Evolutionary conservation across 2,888 invertebrate genomes (phyloP).

Genomic region (Dysmachus trigonus): DNA sequence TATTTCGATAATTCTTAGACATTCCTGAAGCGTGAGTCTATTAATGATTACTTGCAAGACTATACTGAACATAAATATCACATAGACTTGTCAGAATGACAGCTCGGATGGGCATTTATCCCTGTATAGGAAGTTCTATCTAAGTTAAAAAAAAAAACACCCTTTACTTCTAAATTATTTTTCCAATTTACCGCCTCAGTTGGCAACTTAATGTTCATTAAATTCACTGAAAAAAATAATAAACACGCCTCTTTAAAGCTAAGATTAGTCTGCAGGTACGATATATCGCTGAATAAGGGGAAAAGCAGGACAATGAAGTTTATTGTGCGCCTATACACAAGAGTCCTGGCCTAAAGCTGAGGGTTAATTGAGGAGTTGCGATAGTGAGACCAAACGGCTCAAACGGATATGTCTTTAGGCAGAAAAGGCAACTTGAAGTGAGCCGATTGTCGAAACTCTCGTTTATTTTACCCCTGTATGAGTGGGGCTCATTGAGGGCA

Average conservation of each 20-base stretch:
- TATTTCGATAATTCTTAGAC: too few species aligned
- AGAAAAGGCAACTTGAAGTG: conserved; percentile 33
- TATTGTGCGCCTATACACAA: conserved; percentile 31
- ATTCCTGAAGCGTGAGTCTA: too few species aligned
- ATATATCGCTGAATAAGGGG: not conserved
- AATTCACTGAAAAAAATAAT: not conserved
- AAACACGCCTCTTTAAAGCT: not conserved
- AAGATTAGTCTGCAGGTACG: not conserved
- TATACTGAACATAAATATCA: too few species aligned
- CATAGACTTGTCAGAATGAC: too few species aligned
- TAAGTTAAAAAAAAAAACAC: too few species aligned
- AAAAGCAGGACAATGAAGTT: conserved; percentile 19
- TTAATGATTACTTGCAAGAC: too few species aligned
- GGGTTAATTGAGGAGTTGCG: conserved; percentile 31
- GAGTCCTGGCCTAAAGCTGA: conserved; percentile 21
- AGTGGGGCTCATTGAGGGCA: not conserved
- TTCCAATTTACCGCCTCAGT: not conserved
- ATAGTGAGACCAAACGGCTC: conserved; percentile 2
- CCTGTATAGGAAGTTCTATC: too few species aligned
- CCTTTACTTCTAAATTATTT: not conserved
- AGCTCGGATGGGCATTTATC: too few species aligned
- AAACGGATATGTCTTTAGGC: conserved; percentile 29
- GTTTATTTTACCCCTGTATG: conserved; percentile 16
- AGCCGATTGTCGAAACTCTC: conserved; percentile 38
- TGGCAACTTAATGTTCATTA: not conserved